Percentiles rank a stretch among this genome's conserved stretches.
phyloP scores from a whole-genome alignment of 2,797 vertebrate species.

The Bradypodion pumilum region DNA sequence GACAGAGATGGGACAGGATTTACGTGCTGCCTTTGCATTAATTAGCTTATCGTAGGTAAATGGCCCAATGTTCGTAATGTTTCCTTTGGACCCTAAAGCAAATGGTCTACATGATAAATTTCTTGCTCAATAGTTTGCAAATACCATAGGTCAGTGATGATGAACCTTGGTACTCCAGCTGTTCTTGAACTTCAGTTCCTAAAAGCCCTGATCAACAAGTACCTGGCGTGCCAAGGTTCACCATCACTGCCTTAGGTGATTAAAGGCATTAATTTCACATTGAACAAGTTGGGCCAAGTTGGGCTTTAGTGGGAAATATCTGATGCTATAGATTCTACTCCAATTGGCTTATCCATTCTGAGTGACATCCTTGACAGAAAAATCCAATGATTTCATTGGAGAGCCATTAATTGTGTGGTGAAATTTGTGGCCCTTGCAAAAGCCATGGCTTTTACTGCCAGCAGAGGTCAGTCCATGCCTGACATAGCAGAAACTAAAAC shows the following conservation, averaged over 20 bases:
- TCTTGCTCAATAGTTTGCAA: constrained; percentile 21
- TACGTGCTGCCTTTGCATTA: constrained; percentile 28
- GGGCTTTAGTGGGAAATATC: background rate
- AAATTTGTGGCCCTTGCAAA: no score
- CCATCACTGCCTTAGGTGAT: constrained; percentile 30
- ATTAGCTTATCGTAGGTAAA: constrained; percentile 33
- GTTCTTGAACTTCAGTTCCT: no score
- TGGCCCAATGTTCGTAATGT: background rate
- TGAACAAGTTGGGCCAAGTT: constrained; percentile 8
- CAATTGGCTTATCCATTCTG: constrained; percentile 5
- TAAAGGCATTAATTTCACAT: constrained; percentile 32
- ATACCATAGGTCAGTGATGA: no score
- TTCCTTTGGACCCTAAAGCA: constrained; percentile 40
- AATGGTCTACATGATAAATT: constrained; percentile 28
- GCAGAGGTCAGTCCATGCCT: no score
- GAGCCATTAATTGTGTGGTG: no score
- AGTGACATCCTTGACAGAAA: constrained; percentile 19
- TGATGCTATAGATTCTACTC: constrained; percentile 12
- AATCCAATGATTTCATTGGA: background rate
- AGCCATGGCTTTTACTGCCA: no score
- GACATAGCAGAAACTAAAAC: no score
- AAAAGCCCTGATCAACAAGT: no score
- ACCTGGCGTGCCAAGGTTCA: no score
- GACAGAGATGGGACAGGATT: constrained; percentile 20
- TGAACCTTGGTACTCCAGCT: no score